These are phyloP conservation scores for Torymus aiolomorphi DNA, from an alignment of 2,888 invertebrate species.

Conservation along the genomic window DNA sequence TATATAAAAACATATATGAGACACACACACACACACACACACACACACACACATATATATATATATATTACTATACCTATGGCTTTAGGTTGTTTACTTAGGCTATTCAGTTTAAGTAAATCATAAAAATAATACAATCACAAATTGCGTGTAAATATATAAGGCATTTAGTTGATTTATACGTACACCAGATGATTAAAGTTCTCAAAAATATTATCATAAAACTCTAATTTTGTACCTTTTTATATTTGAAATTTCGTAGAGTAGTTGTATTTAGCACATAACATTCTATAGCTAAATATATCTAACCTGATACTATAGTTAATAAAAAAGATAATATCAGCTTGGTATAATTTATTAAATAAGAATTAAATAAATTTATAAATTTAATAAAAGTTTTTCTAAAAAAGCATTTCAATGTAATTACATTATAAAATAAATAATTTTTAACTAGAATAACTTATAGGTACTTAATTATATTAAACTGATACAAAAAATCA, in stretches of 20 bases:
- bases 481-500: no score
- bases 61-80: conserved; percentile 14
- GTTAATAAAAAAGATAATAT: no score
- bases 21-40: no score
- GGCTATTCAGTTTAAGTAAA: conserved; percentile 10
- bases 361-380: no score
- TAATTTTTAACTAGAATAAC: no score
- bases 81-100: conserved; percentile 19
- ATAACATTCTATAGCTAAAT: neutral
- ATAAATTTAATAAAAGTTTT: no score
- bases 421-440: no score
- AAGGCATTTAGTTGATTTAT: conserved; percentile 31
- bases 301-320: no score
- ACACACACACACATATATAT: no score
- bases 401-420: no score
- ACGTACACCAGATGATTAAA: neutral
- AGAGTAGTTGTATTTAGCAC: neutral
- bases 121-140: conserved; percentile 12
- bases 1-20: conserved; percentile 11
- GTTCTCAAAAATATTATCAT: conserved; percentile 13
- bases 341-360: no score
- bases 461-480: no score
- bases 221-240: conserved; percentile 2
- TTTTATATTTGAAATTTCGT: neutral
- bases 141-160: conserved; percentile 40